Conservation (phyloP, 1,140 invertebrate species). For the Wiebesia pumilae region DNA sequence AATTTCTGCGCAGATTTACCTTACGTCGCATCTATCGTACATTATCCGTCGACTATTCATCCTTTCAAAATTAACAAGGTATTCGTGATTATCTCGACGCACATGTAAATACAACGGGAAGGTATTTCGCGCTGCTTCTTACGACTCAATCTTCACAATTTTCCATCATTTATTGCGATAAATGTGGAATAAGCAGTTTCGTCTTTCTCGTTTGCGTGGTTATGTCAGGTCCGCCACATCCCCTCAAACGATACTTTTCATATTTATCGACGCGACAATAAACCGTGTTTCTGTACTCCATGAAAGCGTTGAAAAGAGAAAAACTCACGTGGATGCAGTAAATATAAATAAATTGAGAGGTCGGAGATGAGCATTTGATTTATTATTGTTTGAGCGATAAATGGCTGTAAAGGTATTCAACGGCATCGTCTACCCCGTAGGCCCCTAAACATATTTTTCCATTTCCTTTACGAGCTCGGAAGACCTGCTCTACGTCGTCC, state of each 20-base stretch:
- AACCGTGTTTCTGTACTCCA: not conserved
- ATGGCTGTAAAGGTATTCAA: not conserved
- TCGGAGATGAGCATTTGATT: slow-evolving; percentile 42
- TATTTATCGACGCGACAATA: slow-evolving; percentile 26
- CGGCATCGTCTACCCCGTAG: not conserved
- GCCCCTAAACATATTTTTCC: slow-evolving; percentile 36
- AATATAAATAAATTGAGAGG: slow-evolving; percentile 52
- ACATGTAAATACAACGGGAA: not conserved
- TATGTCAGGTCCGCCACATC: not conserved
- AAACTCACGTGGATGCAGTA: slow-evolving; percentile 28
- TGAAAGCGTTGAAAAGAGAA: slow-evolving; percentile 31
- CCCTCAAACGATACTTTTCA: slow-evolving; percentile 13
- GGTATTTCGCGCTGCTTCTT: not conserved
- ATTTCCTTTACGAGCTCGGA: slow-evolving; percentile 33
- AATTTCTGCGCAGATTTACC: too few relatives aligned
- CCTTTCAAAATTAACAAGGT: not conserved
- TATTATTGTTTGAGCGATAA: slow-evolving; percentile 22
- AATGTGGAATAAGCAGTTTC: slow-evolving; percentile 1
- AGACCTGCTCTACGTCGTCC: slow-evolving; percentile 29
- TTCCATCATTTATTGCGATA: not conserved
- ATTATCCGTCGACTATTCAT: too few relatives aligned
- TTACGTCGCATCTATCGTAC: too few relatives aligned
- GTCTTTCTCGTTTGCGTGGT: not conserved
- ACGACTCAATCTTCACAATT: not conserved
- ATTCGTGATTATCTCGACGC: not conserved